Conservation (phyloP, 2,888 invertebrate species). For the Bombylius major region DNA sequence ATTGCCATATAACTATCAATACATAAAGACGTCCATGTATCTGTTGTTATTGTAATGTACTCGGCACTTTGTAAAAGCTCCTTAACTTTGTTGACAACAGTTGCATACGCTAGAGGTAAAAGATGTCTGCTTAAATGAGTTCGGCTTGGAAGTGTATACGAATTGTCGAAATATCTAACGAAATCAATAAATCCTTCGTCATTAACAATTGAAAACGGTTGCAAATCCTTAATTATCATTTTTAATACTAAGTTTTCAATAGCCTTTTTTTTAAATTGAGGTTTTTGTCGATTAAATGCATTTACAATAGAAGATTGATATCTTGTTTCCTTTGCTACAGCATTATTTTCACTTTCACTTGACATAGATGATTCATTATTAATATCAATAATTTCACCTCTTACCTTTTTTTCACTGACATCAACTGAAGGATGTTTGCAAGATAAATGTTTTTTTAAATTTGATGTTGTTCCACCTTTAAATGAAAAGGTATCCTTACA, state of each 20-base stretch:
- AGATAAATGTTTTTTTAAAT: not conserved
- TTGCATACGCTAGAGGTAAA: conserved; percentile 15
- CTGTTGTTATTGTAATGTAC: conserved; percentile 15
- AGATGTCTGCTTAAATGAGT: conserved; percentile 18
- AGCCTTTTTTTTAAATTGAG: no score
- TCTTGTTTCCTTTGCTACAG: not conserved
- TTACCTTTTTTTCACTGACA: no score
- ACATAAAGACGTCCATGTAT: conserved; percentile 17
- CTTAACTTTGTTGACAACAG: conserved; percentile 11
- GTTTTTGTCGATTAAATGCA: no score
- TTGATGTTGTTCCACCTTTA: conserved; percentile 1
- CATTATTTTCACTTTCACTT: no score
- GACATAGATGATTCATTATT: not conserved
- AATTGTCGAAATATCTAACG: conserved; percentile 17
- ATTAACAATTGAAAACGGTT: conserved; percentile 22
- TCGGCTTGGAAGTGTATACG: conserved; percentile 19
- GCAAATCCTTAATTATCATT: no score
- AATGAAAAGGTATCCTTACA: not conserved
- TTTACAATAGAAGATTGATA: no score
- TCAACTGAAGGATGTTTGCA: not conserved
- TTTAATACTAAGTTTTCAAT: no score
- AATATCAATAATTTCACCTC: not conserved
- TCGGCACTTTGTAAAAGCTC: conserved; percentile 1
- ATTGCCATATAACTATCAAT: conserved; percentile 16
- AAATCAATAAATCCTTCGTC: conserved; percentile 21